phyloP scores from a whole-genome alignment of 2,888 invertebrate genomes.

The Drepana falcataria region DNA sequence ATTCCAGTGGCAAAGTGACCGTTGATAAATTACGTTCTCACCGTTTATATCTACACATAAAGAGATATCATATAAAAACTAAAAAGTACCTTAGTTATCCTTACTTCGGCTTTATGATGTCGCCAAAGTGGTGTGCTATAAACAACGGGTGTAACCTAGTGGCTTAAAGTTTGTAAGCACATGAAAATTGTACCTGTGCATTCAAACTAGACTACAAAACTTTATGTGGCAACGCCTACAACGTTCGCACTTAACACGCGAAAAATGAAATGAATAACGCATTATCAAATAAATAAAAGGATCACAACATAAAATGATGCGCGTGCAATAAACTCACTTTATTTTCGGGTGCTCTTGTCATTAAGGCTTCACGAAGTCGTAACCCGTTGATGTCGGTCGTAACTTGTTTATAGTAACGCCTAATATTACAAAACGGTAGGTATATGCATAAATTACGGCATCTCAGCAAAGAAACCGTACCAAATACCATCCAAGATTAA shows the following conservation, averaged over 20 bases:
- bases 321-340: constrained; percentile 58
- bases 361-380: constrained; percentile 59
- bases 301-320: constrained; percentile 43
- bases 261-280: constrained; percentile 23
- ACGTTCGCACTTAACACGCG: constrained; percentile 1
- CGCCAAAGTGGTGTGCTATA: neutral
- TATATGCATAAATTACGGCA: constrained; percentile 40
- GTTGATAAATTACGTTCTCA: no score
- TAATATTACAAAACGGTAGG: constrained; percentile 61
- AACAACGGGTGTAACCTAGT: neutral
- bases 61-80: neutral
- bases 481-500: constrained; percentile 34
- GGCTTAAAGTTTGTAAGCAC: neutral
- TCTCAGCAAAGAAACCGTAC: constrained; percentile 30
- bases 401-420: constrained; percentile 69
- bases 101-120: neutral
- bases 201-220: neutral
- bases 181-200: neutral
- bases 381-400: constrained; percentile 68
- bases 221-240: constrained; percentile 2
- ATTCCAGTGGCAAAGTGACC: no score
- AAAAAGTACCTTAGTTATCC: neutral
- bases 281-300: constrained; percentile 39
- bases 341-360: constrained; percentile 65
- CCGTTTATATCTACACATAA: no score